Evolutionary conservation across 2,797 vertebrate genomes (phyloP), one percentile per base, ranked within the genome.

Genomic region (Acipenser transmontanus): DNA sequence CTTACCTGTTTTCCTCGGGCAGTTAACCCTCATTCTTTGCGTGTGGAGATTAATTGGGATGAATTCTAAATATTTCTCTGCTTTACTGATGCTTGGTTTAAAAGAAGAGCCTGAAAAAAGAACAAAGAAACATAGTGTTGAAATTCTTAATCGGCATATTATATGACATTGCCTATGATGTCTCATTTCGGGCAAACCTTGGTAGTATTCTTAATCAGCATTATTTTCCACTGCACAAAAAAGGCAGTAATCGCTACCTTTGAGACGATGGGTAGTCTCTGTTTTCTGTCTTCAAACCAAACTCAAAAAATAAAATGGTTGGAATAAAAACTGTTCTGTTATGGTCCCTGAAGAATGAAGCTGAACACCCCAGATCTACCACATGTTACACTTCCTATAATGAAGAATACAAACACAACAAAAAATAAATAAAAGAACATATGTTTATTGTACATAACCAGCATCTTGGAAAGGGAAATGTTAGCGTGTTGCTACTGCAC

Each of bases 31-130:
- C 97, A 99, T 99, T 81, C 95, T 89, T 81, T 99, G 97, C 64
- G 97, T 91, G 86, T 99, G 97, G 71, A 99, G 81, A 88, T 99
- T 99, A 84, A 98, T 83, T 61, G 97, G 97, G 83, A 99, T 91
- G 86, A 99, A 99, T 87, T 99, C 95, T 79, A 98, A 84, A 49
- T 90, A 94, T 79, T 95, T 97, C 84, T 98, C 95, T 76, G 92
- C 93, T 92, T 98, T 98, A 84, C 92, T 95, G 84, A 94, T 96
- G 86, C 96, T 99, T 69, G 95, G 93, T 85, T 98, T 98, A 83
- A 99, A 99, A 54, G 91, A 95, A 61, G 90, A 93, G 78, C 94
- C 97, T 99, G 70, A 62, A 72, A 81, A 71, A 63, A 47, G 63
- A 54, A 74, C 68, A 68, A 69, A 61, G 66, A 65, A 65, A 59